These are phyloP conservation scores for Drosophila paramelanica DNA, from an alignment of 2,888 invertebrate species.

Conservation along the genomic window DNA sequence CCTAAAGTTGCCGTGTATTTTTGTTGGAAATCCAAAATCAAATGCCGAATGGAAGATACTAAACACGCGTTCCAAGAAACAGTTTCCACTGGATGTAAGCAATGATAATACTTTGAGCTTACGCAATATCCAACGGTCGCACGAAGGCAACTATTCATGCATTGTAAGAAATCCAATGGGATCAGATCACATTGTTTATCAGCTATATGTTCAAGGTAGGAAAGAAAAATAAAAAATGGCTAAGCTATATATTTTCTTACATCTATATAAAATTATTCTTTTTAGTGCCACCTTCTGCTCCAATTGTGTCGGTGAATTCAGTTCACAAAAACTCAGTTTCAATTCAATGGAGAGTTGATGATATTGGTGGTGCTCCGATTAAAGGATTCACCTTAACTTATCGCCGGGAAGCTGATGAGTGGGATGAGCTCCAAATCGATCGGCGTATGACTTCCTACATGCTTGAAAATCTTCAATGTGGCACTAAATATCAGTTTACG, in stretches of 20 bases:
- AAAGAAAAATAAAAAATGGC: background rate
- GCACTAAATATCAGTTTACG: conserved; percentile 91
- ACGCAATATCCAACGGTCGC: conserved; percentile 86
- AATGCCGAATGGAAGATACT: conserved; percentile 86
- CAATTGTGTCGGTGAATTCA: conserved; percentile 86
- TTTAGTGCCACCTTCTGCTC: conserved; percentile 87
- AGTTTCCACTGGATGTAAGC: conserved; percentile 84
- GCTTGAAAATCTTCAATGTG: conserved; percentile 90
- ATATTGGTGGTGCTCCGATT: conserved; percentile 86
- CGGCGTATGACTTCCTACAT: conserved; percentile 87
- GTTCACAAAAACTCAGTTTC: conserved; percentile 86
- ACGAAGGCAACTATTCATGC: conserved; percentile 87
- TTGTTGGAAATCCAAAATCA: conserved; percentile 86
- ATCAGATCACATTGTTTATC: conserved; percentile 86
- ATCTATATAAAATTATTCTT: background rate
- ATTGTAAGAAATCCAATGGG: conserved; percentile 86
- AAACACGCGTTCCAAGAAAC: conserved; percentile 83
- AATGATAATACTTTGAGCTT: conserved; percentile 86
- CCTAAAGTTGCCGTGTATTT: conserved; percentile 86
- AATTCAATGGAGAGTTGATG: conserved; percentile 86
- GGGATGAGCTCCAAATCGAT: conserved; percentile 86
- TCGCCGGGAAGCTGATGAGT: conserved; percentile 86
- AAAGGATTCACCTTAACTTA: conserved; percentile 86
- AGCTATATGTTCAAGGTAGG: conserved; percentile 86
- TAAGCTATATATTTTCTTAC: accelerated